Conservation (phyloP, 2,113 vertebrate species). For the Gasterosteus nipponicus region DNA sequence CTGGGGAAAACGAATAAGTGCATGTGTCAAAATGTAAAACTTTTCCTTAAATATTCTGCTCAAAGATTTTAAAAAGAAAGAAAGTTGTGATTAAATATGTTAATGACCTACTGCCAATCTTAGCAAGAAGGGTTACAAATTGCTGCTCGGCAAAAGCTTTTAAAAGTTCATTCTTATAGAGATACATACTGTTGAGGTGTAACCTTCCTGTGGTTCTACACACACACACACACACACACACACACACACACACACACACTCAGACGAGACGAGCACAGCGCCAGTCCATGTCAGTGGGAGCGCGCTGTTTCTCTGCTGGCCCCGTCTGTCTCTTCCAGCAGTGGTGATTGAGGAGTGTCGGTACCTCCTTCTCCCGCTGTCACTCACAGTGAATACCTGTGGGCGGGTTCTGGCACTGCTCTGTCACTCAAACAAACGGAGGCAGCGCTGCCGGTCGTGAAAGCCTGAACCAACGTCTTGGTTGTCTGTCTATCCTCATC, state of each 20-base stretch:
- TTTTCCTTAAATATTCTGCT: background rate
- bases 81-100: background rate
- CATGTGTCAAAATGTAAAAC: background rate
- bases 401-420: slow-evolving; percentile 68
- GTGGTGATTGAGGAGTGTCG: slow-evolving; percentile 71
- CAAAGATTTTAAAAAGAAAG: background rate
- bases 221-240: background rate
- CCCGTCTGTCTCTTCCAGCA: slow-evolving; percentile 53
- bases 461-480: slow-evolving; percentile 64
- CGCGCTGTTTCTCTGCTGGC: slow-evolving; percentile 27
- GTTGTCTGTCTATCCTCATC: slow-evolving; percentile 38
- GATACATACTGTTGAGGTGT: background rate
- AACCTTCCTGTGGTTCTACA: slow-evolving; percentile 1
- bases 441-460: slow-evolving; percentile 54
- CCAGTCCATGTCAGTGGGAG: slow-evolving; percentile 38
- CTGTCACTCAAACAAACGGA: slow-evolving; percentile 75
- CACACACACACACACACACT: background rate
- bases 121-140: background rate
- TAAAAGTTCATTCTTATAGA: background rate
- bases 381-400: slow-evolving; percentile 75
- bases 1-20: background rate
- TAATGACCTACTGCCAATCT: background rate
- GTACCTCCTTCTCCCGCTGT: slow-evolving; percentile 66
- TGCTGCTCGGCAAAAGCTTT: background rate
- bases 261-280: slow-evolving; percentile 26